Percentiles rank a stretch among this genome's conserved stretches.
Evolutionary conservation across 2,888 invertebrate species (phyloP).

Genomic region (Mesorhabditis sp.): DNA sequence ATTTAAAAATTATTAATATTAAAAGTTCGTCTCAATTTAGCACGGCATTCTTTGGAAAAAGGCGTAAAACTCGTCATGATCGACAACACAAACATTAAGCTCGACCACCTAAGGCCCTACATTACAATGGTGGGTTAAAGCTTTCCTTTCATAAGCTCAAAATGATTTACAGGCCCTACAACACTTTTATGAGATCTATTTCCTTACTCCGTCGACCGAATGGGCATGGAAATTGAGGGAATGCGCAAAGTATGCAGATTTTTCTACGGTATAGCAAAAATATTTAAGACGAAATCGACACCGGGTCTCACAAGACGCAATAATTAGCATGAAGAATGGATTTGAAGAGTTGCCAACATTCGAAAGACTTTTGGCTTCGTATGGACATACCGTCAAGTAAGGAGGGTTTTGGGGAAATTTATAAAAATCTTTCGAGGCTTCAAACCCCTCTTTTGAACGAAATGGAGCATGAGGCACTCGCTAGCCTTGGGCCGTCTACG

Average conservation of each 20-base stretch:
- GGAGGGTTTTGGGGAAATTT: no score
- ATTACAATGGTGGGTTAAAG: neutral
- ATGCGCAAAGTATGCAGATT: neutral
- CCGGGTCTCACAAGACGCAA: no score
- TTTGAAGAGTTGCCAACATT: no score
- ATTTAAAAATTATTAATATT: neutral
- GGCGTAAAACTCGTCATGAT: neutral
- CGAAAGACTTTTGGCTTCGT: no score
- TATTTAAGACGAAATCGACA: no score
- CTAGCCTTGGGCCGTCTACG: no score
- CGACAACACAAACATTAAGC: slow-evolving; percentile 4
- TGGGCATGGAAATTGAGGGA: neutral
- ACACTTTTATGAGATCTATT: neutral
- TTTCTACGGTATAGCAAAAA: no score
- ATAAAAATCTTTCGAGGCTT: no score
- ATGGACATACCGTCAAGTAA: no score
- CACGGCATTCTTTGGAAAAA: neutral
- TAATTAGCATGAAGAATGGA: no score
- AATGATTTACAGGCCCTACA: neutral
- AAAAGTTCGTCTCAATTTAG: neutral
- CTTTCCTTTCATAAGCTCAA: neutral
- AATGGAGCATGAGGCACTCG: no score
- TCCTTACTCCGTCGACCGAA: neutral
- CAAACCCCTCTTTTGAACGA: no score
- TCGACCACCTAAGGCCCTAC: neutral